Evolutionary conservation across 1,140 invertebrate species (phyloP).

Genomic region (Drosophila pallidifrons): DNA sequence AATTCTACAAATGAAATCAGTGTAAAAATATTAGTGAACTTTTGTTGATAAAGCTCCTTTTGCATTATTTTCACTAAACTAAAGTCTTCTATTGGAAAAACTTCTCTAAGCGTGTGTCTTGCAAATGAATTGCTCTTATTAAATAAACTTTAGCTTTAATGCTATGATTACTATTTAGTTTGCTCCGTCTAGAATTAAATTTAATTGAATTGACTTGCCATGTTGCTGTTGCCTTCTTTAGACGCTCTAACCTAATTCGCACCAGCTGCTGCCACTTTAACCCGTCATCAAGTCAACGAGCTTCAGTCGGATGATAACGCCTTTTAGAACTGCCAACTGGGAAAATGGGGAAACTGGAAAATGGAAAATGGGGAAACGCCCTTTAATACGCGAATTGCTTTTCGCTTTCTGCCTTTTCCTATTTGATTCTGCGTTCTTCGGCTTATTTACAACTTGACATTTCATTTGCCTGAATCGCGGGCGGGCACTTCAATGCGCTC

Average conservation of each 20-base stretch:
- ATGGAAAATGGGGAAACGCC: neutral
- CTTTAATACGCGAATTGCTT: constrained; percentile 19
- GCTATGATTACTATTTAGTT: neutral
- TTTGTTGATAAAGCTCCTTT: neutral
- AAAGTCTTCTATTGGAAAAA: neutral
- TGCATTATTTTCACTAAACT: neutral
- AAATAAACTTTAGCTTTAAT: neutral
- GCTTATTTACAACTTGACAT: constrained; percentile 78
- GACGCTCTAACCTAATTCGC: constrained; percentile 10
- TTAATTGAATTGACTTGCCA: constrained; percentile 2
- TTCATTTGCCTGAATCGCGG: constrained; percentile 70
- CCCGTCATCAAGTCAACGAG: constrained; percentile 2
- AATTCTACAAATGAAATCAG: too few species aligned
- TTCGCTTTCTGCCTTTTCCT: too few species aligned
- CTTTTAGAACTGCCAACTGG: too few species aligned
- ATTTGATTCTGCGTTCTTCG: constrained; percentile 9
- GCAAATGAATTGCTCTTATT: neutral
- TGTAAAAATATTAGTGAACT: neutral
- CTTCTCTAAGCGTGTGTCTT: neutral
- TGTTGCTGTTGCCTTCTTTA: constrained; percentile 7
- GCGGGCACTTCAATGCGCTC: constrained; percentile 74
- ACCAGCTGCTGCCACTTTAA: constrained; percentile 9
- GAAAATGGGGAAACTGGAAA: neutral
- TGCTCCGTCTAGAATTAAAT: neutral
- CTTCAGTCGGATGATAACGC: neutral